phyloP scores from a whole-genome alignment of 30 jellyfish, hydroid and myxozoan genomes.

The Aurelia aurita complex sp. Pacific region DNA sequence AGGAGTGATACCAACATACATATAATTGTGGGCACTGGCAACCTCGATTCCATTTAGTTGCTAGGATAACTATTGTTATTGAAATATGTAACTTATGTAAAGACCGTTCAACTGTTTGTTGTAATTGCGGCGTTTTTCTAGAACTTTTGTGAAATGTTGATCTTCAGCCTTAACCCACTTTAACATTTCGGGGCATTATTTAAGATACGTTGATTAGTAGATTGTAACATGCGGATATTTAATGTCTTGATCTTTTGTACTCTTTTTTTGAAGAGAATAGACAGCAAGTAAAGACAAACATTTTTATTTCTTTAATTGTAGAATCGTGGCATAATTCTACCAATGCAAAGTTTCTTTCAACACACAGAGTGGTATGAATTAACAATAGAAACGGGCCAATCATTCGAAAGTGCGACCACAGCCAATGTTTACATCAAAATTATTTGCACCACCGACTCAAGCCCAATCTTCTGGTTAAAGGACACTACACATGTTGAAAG shows the following conservation, averaged over 20 bases:
- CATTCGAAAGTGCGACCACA: constrained; percentile 29
- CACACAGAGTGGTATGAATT: constrained; percentile 43
- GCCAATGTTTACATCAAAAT: constrained; percentile 40
- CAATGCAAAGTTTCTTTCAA: constrained; percentile 46
- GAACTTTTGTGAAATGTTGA: too few species aligned
- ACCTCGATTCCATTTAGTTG: too few species aligned
- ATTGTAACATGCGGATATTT: too few species aligned
- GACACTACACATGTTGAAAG: not conserved
- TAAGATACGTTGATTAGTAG: too few species aligned
- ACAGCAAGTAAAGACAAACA: not conserved
- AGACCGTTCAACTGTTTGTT: too few species aligned
- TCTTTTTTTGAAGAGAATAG: not conserved
- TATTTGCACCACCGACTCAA: constrained; percentile 2
- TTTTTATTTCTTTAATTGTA: not conserved
- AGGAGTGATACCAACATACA: too few species aligned
- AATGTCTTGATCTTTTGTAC: not conserved
- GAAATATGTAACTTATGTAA: too few species aligned
- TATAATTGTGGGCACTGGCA: too few species aligned
- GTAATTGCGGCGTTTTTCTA: too few species aligned
- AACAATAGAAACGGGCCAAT: constrained; percentile 12
- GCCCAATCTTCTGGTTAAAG: constrained; percentile 34
- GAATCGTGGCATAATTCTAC: constrained; percentile 49
- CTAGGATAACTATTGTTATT: too few species aligned
- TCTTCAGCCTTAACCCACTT: too few species aligned
- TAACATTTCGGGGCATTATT: too few species aligned